phyloP scores from a whole-genome alignment of 2,797 vertebrate species.

The Cyclura pinguis region DNA sequence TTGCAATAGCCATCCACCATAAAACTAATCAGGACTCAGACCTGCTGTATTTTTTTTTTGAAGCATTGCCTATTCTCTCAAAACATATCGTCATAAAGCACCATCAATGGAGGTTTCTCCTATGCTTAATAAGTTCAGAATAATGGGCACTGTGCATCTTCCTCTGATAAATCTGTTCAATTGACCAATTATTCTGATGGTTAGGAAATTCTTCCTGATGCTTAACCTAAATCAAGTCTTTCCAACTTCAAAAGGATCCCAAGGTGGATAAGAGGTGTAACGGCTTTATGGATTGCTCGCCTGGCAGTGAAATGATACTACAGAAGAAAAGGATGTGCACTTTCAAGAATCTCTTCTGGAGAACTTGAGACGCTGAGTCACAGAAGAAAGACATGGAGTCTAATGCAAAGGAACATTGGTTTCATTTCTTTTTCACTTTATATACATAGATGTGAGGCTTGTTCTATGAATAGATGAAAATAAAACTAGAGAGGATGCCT shows the following conservation, averaged over 20 bases:
- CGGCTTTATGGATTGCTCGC: not conserved
- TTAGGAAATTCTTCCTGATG: conserved; percentile 22
- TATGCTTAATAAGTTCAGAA: conserved; percentile 20
- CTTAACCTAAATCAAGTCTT: conserved; percentile 26
- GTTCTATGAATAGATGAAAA: conserved; percentile 39
- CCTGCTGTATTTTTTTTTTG: not conserved
- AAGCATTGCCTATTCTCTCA: not conserved
- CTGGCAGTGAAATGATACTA: not conserved
- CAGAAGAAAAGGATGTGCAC: conserved; percentile 20
- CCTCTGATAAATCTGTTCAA: conserved; percentile 9
- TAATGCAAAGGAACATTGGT: not conserved
- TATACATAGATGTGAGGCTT: conserved; percentile 20
- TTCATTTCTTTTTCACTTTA: conserved; percentile 42
- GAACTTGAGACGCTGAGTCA: conserved; percentile 33
- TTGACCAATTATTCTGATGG: conserved; percentile 32
- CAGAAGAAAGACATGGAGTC: conserved; percentile 14
- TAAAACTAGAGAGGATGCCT: conserved; percentile 38
- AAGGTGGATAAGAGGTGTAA: conserved; percentile 19
- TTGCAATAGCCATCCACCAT: not conserved
- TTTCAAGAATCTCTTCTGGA: conserved; percentile 21
- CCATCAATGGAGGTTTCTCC: not conserved
- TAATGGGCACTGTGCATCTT: not conserved
- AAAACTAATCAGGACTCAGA: not conserved
- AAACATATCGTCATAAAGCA: not conserved
- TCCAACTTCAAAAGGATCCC: conserved; percentile 27